Conservation (phyloP, 2,113 vertebrate genomes). For the Carassius carassius region DNA sequence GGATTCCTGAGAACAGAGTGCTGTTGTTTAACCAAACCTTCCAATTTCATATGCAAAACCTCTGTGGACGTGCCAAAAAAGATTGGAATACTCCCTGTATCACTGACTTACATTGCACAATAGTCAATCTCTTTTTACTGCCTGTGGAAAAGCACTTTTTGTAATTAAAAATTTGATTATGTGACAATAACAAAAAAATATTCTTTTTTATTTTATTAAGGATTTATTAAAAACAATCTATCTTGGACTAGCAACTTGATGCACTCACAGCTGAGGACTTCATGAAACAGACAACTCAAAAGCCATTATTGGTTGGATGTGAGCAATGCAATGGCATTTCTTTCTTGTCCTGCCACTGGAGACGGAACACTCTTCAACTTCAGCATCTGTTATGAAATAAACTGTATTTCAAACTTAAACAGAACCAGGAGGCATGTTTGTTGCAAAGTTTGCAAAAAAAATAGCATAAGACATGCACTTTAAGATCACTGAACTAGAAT, state of each 20-base stretch:
- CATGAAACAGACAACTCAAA: background rate
- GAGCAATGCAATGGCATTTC: background rate
- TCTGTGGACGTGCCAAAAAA: background rate
- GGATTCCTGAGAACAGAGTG: background rate
- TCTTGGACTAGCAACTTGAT: background rate
- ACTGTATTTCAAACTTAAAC: background rate
- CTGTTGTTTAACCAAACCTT: background rate
- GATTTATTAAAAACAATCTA: background rate
- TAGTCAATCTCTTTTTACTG: background rate
- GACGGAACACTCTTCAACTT: background rate
- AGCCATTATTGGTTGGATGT: background rate
- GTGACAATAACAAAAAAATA: background rate
- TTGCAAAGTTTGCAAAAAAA: background rate
- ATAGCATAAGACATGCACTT: background rate
- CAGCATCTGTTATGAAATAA: constrained; percentile 5
- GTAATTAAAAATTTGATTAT: background rate
- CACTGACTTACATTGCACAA: background rate
- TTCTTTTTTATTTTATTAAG: background rate
- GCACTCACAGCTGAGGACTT: background rate
- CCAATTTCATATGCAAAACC: background rate
- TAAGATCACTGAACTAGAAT: background rate
- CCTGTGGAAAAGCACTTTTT: background rate
- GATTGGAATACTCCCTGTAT: background rate
- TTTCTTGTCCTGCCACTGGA: background rate
- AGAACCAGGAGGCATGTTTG: background rate